A percentile compares a stretch with the other conserved stretches of the same genome.
phyloP scores from a whole-genome alignment of 2,113 vertebrate genomes.

The Pelecanoides urinatrix region DNA sequence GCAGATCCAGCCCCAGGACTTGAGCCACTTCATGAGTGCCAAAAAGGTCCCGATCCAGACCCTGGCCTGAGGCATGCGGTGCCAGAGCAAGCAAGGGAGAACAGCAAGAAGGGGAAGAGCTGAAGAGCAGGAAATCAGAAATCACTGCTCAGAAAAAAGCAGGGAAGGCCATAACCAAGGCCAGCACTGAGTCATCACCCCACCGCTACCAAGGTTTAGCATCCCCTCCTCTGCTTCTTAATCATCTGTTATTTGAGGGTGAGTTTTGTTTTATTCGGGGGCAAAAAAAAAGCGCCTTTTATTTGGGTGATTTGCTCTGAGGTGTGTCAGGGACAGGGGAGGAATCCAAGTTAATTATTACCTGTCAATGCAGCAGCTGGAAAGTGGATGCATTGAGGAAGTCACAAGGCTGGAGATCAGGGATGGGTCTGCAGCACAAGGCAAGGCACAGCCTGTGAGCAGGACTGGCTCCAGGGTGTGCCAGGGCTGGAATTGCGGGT shows the following conservation, averaged over 20 bases:
- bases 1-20: neutral
- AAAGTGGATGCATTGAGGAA: neutral
- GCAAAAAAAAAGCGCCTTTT: neutral
- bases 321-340: neutral
- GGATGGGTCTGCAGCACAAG: neutral
- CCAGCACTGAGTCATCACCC: neutral
- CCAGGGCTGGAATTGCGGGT: neutral
- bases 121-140: neutral
- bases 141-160: neutral
- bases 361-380: neutral
- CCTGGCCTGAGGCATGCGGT: rapidly evolving
- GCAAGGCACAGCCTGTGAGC: neutral
- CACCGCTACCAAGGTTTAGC: neutral
- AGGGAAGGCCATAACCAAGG: neutral
- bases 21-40: rapidly evolving
- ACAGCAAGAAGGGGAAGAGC: neutral
- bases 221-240: neutral
- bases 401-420: neutral
- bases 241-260: neutral
- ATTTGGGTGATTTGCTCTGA: neutral
- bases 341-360: constrained; percentile 25
- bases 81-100: neutral
- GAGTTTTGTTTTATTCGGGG: neutral
- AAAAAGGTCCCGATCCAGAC: neutral
- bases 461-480: rapidly evolving